Evolutionary conservation across 2,797 vertebrate species (phyloP), one percentile per base, ranked within the genome.

Genomic region (Microtus obscurus): DNA sequence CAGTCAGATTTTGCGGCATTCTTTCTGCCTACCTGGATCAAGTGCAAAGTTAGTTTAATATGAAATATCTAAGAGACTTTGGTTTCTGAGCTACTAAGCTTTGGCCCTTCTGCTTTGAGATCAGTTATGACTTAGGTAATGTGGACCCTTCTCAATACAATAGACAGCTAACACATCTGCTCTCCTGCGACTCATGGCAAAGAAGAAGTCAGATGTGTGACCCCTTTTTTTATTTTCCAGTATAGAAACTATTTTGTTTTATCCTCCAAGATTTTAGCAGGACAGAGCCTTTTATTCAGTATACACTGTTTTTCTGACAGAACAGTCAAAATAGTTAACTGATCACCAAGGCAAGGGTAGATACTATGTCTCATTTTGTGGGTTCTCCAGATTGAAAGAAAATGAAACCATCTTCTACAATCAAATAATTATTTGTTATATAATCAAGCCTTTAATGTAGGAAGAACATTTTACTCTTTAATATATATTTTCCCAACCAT

Each of bases 391-490:
- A 0, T 97, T 96, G 94, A 61, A 51, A 93, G 87, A 97, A 98
- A 98, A 97, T 97, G 91, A 93, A 97, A 96, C 73, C 63, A 0
- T 97, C 98, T 98, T 93, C 69, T 91, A 97, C 95, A 97, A 85
- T 91, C 93, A 94, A 90, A 97, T 23, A 96, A 97, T 97, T 97
- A 97, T 98, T 98, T 98, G 97, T 98, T 98, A 97, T 95, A 29
- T 92, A 94, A 97, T 95, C 91, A 98, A 97, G 95, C 92, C 97
- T 98, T 98, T 98, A 98, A 98, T 98, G 98, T 98, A 95, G 94
- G 94, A 95, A 74, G 73, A 96, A 67, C 78, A 7, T 95, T 98
- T 98, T 81, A 92, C 1, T 17, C 96, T 93, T 95, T 94, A 94
- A 74, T 89, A 91, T 37, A 89, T 95, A 89, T 83, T 65, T 87